Evolutionary conservation across 2,888 invertebrate species (phyloP), one percentile per base, ranked within the genome.

Genomic region (Zhengitettix transpicula): DNA sequence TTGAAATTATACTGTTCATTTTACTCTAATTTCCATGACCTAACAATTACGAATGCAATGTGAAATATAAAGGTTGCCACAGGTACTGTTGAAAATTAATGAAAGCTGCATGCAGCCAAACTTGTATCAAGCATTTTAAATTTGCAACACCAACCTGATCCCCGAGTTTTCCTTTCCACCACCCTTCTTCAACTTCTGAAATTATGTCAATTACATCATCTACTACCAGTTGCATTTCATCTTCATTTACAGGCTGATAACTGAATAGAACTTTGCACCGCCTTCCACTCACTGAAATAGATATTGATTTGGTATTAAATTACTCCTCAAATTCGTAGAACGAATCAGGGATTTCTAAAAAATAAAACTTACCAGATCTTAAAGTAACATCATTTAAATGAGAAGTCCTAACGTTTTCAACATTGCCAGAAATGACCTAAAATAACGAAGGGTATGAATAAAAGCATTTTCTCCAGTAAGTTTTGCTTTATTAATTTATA

Each of bases 161-260:
- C 71, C 85, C 83, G 55, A 89, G 76, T 60, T 83, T 79, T 63
- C 94, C 95, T 78, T 86, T 84, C 93, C 92, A 95, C 88, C 89
- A 89, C 42, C 94, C 94, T 72, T 94, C 93, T 72, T 96, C 95
- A 58, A 86, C 87, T 81, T 95, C 94, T 65, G 87, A 89, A 65
- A 94, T 77, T 66, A 95, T 87, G 71, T 94, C 92, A 65, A 98
- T 84, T 40, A 89, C 78, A 75, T 96, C 95, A 65, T 93, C 92
- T 53, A 92, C 88, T 66, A 82, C 81, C 63, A 98, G 79, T 65
- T 83, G 82, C 66, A 98, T 75, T 74, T 98, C 98, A 76, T 98
- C 98, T 62, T 89, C 88, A 72, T 96, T 94, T 65, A 88, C 88
- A 59, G 95, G 94, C 68, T 85, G 84, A 75, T 98, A 98, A 73